A percentile compares a stretch with the other conserved stretches of the same genome.
Evolutionary conservation across 2,113 vertebrate genomes (phyloP).

Genomic region (Ceratotherium simum): DNA sequence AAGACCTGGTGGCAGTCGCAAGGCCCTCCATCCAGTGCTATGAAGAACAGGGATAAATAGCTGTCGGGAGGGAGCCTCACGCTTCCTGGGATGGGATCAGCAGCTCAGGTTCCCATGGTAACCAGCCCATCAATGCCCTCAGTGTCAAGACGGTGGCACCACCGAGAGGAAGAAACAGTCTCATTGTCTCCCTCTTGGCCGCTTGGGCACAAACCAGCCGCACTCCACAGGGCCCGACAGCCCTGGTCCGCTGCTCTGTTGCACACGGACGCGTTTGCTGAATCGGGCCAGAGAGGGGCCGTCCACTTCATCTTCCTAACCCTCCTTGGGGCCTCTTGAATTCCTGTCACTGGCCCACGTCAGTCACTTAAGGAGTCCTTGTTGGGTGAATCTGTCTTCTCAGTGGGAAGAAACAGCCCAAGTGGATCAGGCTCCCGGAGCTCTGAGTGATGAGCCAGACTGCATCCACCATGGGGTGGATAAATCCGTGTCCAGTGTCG

Average conservation of each 20-base stretch:
- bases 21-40: constrained; percentile 49
- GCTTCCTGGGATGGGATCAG: constrained; percentile 44
- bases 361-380: neutral
- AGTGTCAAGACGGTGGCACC: constrained; percentile 30
- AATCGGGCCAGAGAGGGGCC: neutral
- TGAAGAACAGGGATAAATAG: constrained; percentile 58
- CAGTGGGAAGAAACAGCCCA: neutral
- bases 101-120: constrained; percentile 76
- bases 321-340: neutral
- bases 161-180: constrained; percentile 50
- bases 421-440: neutral
- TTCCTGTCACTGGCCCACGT: neutral
- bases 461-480: neutral
- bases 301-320: neutral
- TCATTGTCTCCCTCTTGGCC: constrained; percentile 71
- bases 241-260: neutral
- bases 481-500: neutral
- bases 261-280: neutral
- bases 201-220: constrained; percentile 52
- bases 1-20: neutral
- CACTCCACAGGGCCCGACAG: neutral
- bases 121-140: constrained; percentile 73
- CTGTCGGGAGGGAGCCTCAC: constrained; percentile 64
- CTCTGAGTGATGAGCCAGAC: neutral
- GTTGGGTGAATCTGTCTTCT: neutral